A percentile compares a stretch with the other conserved stretches of the same genome.
Evolutionary conservation across 2,797 vertebrate genomes (phyloP).

Genomic region (Etheostoma nigrum): DNA sequence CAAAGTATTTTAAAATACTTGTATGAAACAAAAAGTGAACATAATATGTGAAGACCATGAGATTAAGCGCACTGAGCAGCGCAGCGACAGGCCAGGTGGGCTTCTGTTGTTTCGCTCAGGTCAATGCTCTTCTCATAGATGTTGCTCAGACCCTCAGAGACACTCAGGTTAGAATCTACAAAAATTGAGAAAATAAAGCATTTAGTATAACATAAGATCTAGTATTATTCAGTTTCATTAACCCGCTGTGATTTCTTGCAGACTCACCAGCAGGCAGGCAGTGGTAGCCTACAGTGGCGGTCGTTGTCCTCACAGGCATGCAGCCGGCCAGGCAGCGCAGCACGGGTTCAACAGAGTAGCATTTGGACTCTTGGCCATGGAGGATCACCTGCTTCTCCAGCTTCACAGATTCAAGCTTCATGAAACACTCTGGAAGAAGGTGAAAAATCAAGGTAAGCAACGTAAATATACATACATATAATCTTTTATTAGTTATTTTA

Average conservation of each 20-base stretch:
- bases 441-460: background rate
- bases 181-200: slow-evolving; percentile 29
- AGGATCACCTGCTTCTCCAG: slow-evolving; percentile 73
- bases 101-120: slow-evolving; percentile 71
- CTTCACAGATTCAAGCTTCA: slow-evolving; percentile 81
- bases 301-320: slow-evolving; percentile 72
- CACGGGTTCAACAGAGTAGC: slow-evolving; percentile 84
- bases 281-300: slow-evolving; percentile 78
- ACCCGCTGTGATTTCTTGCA: slow-evolving; percentile 3
- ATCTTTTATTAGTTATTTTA: background rate
- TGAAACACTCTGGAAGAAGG: slow-evolving; percentile 73
- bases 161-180: slow-evolving; percentile 73
- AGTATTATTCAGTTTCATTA: background rate
- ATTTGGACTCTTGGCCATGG: slow-evolving; percentile 76
- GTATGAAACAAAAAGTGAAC: slow-evolving; percentile 6
- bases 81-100: slow-evolving; percentile 83
- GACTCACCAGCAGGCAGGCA: slow-evolving; percentile 81
- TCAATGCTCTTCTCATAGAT: slow-evolving; percentile 82
- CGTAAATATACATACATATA: background rate
- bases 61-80: slow-evolving; percentile 75
- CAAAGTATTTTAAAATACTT: slow-evolving; percentile 49
- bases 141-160: slow-evolving; percentile 50
- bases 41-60: background rate
- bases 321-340: slow-evolving; percentile 82
- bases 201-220: background rate